Evolutionary conservation across 2,888 invertebrate species (phyloP).

Genomic region (Therioaphis trifolii): DNA sequence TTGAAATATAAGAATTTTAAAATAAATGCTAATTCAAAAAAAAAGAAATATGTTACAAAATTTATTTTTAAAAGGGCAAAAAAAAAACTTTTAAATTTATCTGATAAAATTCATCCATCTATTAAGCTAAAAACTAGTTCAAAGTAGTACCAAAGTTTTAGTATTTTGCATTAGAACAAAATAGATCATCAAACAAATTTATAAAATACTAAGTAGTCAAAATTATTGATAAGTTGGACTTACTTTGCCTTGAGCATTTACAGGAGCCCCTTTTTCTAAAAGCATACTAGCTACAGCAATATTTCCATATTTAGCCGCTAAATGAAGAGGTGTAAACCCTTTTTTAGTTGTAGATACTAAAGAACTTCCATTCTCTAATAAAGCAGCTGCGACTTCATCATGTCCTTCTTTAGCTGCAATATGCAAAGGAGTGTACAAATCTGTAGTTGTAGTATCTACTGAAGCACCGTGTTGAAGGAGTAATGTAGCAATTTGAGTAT

Average conservation of each 20-base stretch:
- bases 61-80: too few species aligned
- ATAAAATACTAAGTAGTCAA: too few species aligned
- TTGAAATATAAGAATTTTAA: too few species aligned
- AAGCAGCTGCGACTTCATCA: conserved; percentile 84
- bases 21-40: too few species aligned
- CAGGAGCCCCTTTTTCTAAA: conserved; percentile 86
- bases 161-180: too few species aligned
- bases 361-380: conserved; percentile 91
- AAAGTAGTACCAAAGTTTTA: too few species aligned
- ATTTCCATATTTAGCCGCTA: conserved; percentile 98
- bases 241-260: conserved; percentile 88
- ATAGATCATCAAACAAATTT: too few species aligned
- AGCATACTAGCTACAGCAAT: conserved; percentile 87
- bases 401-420: conserved; percentile 98
- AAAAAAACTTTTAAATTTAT: too few species aligned
- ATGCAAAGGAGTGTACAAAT: conserved; percentile 94
- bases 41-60: too few species aligned
- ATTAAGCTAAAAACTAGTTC: too few species aligned
- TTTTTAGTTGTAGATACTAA: conserved; percentile 92
- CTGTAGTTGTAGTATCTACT: conserved; percentile 90
- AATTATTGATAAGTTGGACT: too few species aligned
- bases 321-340: conserved; percentile 96
- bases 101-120: too few species aligned
- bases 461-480: conserved; percentile 93
- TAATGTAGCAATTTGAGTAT: conserved; percentile 94